These are phyloP conservation scores for Aldrovandia affinis DNA, from an alignment of 2,797 vertebrate genomes.

Conservation along the genomic window DNA sequence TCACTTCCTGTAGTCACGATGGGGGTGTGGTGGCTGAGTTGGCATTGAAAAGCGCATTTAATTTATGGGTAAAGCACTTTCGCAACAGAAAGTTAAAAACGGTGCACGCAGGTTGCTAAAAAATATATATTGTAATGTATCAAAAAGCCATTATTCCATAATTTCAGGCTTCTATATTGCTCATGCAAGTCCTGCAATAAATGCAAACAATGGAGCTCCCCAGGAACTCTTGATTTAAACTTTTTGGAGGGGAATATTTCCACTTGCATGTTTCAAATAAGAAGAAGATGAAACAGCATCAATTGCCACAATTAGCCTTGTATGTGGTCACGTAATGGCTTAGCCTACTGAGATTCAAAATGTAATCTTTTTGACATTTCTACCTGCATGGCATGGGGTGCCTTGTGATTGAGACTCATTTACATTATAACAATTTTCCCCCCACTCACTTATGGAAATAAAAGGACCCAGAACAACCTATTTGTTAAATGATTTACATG, in stretches of 20 bases:
- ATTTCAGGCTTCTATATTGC: slow-evolving; percentile 51
- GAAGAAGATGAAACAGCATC: slow-evolving; percentile 62
- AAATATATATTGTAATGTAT: slow-evolving; percentile 57
- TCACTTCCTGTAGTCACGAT: slow-evolving; percentile 49
- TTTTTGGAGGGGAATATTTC: slow-evolving; percentile 71
- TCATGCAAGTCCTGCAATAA: slow-evolving; percentile 22
- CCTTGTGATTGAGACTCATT: slow-evolving; percentile 65
- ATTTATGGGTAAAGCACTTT: too few relatives aligned
- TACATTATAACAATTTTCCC: slow-evolving; percentile 25
- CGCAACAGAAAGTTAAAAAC: too few relatives aligned
- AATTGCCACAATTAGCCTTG: slow-evolving; percentile 80
- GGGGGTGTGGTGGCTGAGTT: slow-evolving; percentile 53
- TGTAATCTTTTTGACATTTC: slow-evolving; percentile 78
- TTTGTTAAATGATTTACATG: not conserved
- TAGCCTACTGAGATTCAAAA: slow-evolving; percentile 79
- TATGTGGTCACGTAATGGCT: slow-evolving; percentile 80
- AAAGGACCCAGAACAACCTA: slow-evolving; percentile 18
- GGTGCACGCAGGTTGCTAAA: slow-evolving; percentile 28
- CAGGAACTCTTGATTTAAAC: slow-evolving; percentile 65
- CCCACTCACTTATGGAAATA: slow-evolving; percentile 19
- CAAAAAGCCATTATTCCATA: slow-evolving; percentile 55
- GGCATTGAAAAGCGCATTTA: slow-evolving; percentile 51
- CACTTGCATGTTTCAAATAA: slow-evolving; percentile 70
- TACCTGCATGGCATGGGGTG: slow-evolving; percentile 71
- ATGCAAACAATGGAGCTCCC: slow-evolving; percentile 65